Percentiles rank a stretch among this genome's conserved stretches.
phyloP scores from a whole-genome alignment of 2,113 vertebrate genomes.

The Plestiodon gilberti region DNA sequence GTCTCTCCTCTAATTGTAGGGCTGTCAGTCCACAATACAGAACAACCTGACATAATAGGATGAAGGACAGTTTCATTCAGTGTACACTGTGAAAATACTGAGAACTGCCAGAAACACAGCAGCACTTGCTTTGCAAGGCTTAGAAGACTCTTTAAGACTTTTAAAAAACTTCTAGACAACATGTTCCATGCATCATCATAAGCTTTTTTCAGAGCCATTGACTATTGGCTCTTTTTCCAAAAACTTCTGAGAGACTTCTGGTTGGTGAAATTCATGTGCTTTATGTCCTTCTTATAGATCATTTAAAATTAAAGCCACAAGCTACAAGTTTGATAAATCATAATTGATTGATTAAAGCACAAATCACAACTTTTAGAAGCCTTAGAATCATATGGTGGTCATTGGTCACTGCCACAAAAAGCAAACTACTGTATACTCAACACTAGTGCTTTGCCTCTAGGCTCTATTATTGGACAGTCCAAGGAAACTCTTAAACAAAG shows the following conservation, averaged over 20 bases:
- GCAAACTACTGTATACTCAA: too few species aligned
- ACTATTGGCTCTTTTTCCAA: slow-evolving; percentile 31
- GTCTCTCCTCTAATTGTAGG: slow-evolving; percentile 51
- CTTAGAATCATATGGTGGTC: background rate
- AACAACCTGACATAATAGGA: slow-evolving; percentile 47
- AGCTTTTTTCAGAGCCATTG: background rate
- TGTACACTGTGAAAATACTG: slow-evolving; percentile 53
- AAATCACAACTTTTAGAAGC: too few species aligned
- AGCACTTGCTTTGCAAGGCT: slow-evolving; percentile 21
- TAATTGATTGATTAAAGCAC: background rate
- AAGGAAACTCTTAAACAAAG: background rate
- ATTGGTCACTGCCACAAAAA: background rate
- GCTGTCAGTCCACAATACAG: slow-evolving; percentile 51
- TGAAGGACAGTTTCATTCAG: slow-evolving; percentile 23
- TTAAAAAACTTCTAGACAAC: slow-evolving; percentile 20
- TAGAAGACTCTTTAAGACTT: background rate
- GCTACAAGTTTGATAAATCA: background rate
- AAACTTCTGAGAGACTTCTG: slow-evolving; percentile 14
- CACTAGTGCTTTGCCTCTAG: too few species aligned
- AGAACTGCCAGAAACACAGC: slow-evolving; percentile 39
- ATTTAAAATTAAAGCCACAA: background rate
- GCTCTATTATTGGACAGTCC: background rate
- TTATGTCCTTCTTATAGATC: background rate
- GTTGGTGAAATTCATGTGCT: background rate
- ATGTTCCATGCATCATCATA: slow-evolving; percentile 6